Conservation (phyloP, 2,888 invertebrate species). For the Xanthia icteritia region DNA sequence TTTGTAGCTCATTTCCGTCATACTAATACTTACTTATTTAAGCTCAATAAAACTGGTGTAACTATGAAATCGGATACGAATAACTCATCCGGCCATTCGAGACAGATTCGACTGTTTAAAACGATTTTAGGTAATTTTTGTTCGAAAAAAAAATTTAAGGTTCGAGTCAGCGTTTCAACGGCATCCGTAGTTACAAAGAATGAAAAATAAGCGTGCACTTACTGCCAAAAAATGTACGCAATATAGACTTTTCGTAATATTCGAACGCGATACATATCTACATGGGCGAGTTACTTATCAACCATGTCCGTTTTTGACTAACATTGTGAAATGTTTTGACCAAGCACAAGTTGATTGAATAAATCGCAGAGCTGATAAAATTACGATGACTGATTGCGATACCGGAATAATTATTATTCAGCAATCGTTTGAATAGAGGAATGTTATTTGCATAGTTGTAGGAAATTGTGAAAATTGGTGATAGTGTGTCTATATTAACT, state of each 20-base stretch:
- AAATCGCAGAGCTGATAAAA: constrained; percentile 61
- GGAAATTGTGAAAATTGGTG: constrained; percentile 52
- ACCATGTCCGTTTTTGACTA: constrained; percentile 68
- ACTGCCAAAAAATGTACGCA: constrained; percentile 57
- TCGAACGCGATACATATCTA: constrained; percentile 67
- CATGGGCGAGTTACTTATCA: constrained; percentile 63
- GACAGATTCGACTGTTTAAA: neutral
- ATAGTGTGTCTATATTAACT: constrained; percentile 2
- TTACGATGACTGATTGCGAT: constrained; percentile 56
- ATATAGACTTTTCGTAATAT: constrained; percentile 68
- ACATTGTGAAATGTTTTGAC: constrained; percentile 74
- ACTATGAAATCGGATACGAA: constrained; percentile 31
- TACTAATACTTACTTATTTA: constrained; percentile 16
- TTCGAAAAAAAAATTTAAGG: neutral
- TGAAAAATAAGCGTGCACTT: constrained; percentile 35
- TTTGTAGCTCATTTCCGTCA: constrained; percentile 39
- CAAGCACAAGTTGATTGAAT: constrained; percentile 70
- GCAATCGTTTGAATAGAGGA: constrained; percentile 27
- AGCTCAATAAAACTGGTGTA: neutral
- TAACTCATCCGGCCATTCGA: constrained; percentile 13
- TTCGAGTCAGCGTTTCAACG: neutral
- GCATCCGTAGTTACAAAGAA: constrained; percentile 33
- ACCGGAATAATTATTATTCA: constrained; percentile 52
- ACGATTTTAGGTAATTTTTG: neutral
- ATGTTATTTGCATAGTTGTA: constrained; percentile 49